These are phyloP conservation scores for Heterochromis multidens DNA, from an alignment of 2,113 vertebrate genomes.

Conservation along the genomic window DNA sequence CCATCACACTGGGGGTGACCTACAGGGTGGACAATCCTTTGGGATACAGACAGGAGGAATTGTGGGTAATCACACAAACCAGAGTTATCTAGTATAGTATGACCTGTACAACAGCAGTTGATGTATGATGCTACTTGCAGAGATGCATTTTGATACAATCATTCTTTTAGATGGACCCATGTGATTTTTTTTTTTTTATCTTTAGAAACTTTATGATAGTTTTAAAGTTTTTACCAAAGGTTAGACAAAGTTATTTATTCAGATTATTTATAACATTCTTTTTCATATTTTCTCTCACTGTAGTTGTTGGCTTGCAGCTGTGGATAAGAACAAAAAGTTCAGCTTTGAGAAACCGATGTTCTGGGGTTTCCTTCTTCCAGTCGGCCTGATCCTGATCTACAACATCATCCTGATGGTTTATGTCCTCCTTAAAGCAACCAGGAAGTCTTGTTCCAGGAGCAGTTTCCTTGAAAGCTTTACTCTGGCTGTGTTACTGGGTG, in stretches of 20 bases:
- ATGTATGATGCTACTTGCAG: not conserved
- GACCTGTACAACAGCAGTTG: not conserved
- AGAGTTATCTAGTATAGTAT: not conserved
- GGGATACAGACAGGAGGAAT: slow-evolving; percentile 66
- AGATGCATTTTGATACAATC: not conserved
- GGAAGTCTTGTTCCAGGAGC: slow-evolving; percentile 38
- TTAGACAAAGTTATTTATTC: not conserved
- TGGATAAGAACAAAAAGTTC: slow-evolving; percentile 32
- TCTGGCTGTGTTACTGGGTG: slow-evolving; percentile 54
- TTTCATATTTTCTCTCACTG: not conserved
- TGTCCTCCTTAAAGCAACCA: not conserved
- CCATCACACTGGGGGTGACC: slow-evolving; percentile 42
- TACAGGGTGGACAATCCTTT: slow-evolving; percentile 45
- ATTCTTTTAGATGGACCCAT: not conserved
- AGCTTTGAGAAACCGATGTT: slow-evolving; percentile 60
- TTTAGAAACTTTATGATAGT: not conserved
- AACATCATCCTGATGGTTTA: slow-evolving; percentile 58
- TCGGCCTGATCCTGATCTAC: slow-evolving; percentile 60
- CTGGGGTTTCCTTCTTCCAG: slow-evolving; percentile 67
- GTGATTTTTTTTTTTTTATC: not conserved
- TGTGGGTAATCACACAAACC: slow-evolving; percentile 40
- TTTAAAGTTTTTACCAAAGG: not conserved
- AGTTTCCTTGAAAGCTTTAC: slow-evolving; percentile 54
- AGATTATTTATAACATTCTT: not conserved
- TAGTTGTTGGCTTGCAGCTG: slow-evolving; percentile 72